Percentiles rank a stretch among this genome's conserved stretches.
Evolutionary conservation across 2,797 vertebrate species (phyloP).

Genomic region (Oreochromis mossambicus): DNA sequence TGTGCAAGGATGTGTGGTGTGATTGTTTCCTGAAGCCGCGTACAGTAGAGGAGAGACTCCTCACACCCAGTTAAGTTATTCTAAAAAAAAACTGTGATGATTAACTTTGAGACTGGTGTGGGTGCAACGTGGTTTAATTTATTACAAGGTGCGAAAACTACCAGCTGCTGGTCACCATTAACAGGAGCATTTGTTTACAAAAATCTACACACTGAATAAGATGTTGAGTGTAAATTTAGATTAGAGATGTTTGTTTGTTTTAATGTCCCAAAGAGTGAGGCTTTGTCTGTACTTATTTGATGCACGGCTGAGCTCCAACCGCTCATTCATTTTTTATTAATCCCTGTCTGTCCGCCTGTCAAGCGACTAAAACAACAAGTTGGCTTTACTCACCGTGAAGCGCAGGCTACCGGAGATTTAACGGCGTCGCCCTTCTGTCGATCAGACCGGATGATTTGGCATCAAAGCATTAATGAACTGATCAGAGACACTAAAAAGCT

Average conservation of each 20-base stretch:
- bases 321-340: neutral
- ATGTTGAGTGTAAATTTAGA: neutral
- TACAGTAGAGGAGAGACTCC: neutral
- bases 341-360: neutral
- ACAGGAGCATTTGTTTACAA: neutral
- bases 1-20: neutral
- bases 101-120: neutral
- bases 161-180: neutral
- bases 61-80: neutral
- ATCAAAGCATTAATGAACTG: conserved; percentile 42
- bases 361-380: conserved; percentile 35
- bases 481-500: neutral
- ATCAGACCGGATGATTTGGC: conserved; percentile 2
- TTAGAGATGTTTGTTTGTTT: neutral
- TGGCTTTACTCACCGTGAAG: conserved; percentile 58
- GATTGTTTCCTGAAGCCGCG: neutral
- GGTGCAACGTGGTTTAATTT: neutral
- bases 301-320: neutral
- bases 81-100: neutral
- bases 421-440: conserved; percentile 26
- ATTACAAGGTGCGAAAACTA: neutral
- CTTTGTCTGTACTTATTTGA: neutral
- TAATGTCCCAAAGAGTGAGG: neutral
- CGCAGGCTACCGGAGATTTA: conserved; percentile 35
- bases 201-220: accelerated